Percentiles rank a stretch among this genome's conserved stretches.
phyloP scores from a whole-genome alignment of 2,888 invertebrate genomes.

The Rosalia funebris region DNA sequence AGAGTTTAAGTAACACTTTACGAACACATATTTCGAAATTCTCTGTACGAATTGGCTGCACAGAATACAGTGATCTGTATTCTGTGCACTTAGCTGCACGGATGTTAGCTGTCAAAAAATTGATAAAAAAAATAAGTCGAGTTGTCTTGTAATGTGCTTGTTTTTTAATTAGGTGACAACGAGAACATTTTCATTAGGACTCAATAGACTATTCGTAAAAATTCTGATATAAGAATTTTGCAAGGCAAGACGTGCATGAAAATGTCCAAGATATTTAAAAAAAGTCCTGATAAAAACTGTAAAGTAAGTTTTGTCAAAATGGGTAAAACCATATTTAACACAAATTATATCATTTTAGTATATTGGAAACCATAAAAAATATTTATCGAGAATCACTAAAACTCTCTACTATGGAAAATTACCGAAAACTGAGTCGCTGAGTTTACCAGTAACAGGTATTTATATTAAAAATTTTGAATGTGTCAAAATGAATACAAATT shows the following conservation, averaged over 20 bases:
- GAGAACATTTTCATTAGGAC: no score
- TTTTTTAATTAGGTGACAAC: no score
- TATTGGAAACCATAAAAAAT: constrained; percentile 78
- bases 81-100: background rate
- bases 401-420: constrained; percentile 88
- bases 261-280: constrained; percentile 57
- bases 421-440: constrained; percentile 76
- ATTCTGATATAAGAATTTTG: no score
- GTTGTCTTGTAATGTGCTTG: no score
- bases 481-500: background rate
- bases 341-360: constrained; percentile 63
- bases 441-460: constrained; percentile 82
- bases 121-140: background rate
- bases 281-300: constrained; percentile 47
- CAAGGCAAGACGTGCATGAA: no score
- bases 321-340: constrained; percentile 1
- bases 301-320: constrained; percentile 50
- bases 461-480: no score
- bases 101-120: background rate
- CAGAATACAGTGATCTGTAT: background rate
- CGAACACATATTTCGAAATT: no score
- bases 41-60: no score
- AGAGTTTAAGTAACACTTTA: no score
- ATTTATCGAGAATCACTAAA: constrained; percentile 85
- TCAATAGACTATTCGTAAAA: no score